These are phyloP conservation scores for Rhea pennata DNA, from an alignment of 2,113 vertebrate genomes.

Conservation along the genomic window DNA sequence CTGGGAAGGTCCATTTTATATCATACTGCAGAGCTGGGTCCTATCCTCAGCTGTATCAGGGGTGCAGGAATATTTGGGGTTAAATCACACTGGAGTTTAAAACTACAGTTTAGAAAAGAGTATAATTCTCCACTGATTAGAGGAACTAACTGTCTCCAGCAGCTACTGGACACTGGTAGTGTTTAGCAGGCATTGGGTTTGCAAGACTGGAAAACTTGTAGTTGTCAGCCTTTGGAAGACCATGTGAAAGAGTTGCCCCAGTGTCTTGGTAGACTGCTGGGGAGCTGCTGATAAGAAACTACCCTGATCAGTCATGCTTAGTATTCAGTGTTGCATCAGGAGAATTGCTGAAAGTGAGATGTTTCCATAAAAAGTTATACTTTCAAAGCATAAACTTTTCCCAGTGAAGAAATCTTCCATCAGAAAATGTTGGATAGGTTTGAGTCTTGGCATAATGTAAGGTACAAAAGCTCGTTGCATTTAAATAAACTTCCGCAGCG, in stretches of 20 bases:
- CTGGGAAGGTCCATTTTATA: neutral
- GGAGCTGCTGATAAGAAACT: neutral
- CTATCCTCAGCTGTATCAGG: neutral
- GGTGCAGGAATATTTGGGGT: neutral
- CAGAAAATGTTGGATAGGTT: constrained; percentile 39
- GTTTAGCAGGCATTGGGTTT: neutral
- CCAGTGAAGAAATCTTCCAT: constrained; percentile 55
- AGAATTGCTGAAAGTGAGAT: constrained; percentile 5
- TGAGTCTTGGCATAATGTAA: constrained; percentile 42
- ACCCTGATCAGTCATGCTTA: neutral
- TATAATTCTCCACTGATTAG: neutral
- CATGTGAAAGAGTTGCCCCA: neutral
- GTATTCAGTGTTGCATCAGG: neutral
- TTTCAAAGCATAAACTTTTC: constrained; percentile 33
- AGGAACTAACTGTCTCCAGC: neutral
- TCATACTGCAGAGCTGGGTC: neutral
- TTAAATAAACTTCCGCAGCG: constrained; percentile 43
- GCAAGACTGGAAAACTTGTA: neutral
- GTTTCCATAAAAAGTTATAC: constrained; percentile 46
- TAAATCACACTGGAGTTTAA: neutral
- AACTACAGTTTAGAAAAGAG: accelerated
- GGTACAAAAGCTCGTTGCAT: constrained; percentile 42
- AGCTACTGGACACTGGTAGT: neutral
- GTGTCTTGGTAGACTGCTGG: neutral
- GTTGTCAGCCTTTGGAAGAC: neutral